phyloP scores from a whole-genome alignment of 1,140 invertebrate species.

The Lanistes nyassanus region DNA sequence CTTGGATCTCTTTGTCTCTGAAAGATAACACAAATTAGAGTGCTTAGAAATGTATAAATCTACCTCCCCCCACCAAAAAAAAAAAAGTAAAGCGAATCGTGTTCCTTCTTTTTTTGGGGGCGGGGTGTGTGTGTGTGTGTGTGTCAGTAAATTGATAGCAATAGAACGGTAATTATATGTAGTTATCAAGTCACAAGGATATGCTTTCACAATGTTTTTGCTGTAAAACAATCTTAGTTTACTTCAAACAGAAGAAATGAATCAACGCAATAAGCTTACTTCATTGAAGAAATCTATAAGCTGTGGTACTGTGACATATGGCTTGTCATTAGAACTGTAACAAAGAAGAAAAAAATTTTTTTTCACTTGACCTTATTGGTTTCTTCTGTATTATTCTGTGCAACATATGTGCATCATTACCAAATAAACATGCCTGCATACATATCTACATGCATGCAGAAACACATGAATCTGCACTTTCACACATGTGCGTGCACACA shows the following conservation, averaged over 20 bases:
- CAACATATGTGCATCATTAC: not conserved
- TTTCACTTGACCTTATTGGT: too few species aligned
- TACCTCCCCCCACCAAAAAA: not conserved
- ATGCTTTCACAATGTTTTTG: too few species aligned
- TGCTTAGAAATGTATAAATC: not conserved
- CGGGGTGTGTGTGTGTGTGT: slow-evolving; percentile 9
- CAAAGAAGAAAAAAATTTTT: slow-evolving; percentile 13
- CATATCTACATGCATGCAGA: not conserved
- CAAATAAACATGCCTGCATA: not conserved
- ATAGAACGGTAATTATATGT: not conserved
- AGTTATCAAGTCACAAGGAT: not conserved
- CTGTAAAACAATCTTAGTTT: too few species aligned
- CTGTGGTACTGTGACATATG: slow-evolving; percentile 47
- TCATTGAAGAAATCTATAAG: slow-evolving; percentile 97
- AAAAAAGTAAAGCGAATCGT: not conserved
- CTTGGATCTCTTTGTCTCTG: slow-evolving; percentile 96
- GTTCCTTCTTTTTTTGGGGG: not conserved
- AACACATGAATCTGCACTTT: too few species aligned
- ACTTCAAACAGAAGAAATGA: too few species aligned
- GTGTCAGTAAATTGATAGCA: not conserved
- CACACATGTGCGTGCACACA: too few species aligned
- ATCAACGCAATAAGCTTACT: slow-evolving; percentile 64
- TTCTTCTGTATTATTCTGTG: too few species aligned
- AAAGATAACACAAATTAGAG: slow-evolving; percentile 29
- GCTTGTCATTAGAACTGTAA: slow-evolving; percentile 37